Evolutionary conservation across 2,113 vertebrate species (phyloP).

Genomic region (Silurus glanis): DNA sequence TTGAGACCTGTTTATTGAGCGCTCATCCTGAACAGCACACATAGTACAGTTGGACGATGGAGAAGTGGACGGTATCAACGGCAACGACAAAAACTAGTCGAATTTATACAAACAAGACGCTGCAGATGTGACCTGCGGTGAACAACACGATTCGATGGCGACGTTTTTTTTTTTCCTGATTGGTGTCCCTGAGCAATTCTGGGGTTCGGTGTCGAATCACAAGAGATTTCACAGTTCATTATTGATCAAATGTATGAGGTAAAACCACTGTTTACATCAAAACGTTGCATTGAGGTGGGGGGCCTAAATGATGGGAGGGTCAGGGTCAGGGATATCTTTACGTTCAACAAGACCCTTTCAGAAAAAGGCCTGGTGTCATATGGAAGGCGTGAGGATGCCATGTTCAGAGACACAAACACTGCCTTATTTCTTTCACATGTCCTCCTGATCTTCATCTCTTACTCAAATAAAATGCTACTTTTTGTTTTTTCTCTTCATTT

Average conservation of each 20-base stretch:
- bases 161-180: not conserved
- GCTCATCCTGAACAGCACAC: no score
- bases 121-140: no score
- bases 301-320: not conserved
- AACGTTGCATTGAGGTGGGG: no score
- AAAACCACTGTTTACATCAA: not conserved
- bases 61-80: no score
- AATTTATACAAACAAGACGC: no score
- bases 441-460: conserved; percentile 3
- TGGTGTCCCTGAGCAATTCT: not conserved
- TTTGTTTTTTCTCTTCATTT: not conserved
- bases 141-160: no score
- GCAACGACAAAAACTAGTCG: no score
- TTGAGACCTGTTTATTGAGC: no score
- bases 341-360: no score
- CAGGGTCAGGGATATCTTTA: not conserved
- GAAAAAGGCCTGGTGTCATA: not conserved
- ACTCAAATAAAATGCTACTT: not conserved
- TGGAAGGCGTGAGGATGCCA: not conserved
- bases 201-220: not conserved
- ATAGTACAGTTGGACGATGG: no score
- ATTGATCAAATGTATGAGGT: not conserved
- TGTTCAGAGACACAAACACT: not conserved
- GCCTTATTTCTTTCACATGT: not conserved
- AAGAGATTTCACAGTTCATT: not conserved